Evolutionary conservation across 2,888 invertebrate genomes (phyloP).

Genomic region (Leptopilina syphax): DNA sequence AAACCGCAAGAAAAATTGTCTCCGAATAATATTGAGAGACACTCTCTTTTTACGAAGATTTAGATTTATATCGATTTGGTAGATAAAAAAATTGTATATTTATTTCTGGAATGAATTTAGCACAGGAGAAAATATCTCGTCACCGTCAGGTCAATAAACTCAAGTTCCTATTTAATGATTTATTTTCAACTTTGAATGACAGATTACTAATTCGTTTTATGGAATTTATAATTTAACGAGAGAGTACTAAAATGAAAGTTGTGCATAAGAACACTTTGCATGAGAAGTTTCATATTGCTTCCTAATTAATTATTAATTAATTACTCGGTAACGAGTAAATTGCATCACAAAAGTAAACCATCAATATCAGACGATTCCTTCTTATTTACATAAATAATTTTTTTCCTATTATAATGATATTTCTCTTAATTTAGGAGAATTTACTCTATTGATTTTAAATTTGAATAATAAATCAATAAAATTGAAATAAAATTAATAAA

Average conservation of each 20-base stretch:
- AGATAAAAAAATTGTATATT: not conserved
- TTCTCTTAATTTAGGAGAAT: no score
- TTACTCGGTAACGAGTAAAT: not conserved
- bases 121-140: not conserved
- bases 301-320: not conserved
- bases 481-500: no score
- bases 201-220: not conserved
- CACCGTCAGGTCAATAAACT: not conserved
- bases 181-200: not conserved
- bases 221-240: not conserved
- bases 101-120: slow-evolving; percentile 5
- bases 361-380: no score
- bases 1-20: not conserved
- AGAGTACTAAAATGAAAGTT: not conserved
- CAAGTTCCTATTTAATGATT: not conserved
- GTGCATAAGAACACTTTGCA: not conserved
- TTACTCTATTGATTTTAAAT: no score
- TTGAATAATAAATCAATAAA: no score
- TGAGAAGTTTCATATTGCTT: not conserved
- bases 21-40: not conserved
- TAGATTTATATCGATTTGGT: slow-evolving; percentile 12
- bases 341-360: no score
- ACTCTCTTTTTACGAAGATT: not conserved
- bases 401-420: no score
- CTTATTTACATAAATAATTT: no score